A percentile compares a stretch with the other conserved stretches of the same genome.
Evolutionary conservation across 2,797 vertebrate genomes (phyloP).

Genomic region (Eulemur coronatus): DNA sequence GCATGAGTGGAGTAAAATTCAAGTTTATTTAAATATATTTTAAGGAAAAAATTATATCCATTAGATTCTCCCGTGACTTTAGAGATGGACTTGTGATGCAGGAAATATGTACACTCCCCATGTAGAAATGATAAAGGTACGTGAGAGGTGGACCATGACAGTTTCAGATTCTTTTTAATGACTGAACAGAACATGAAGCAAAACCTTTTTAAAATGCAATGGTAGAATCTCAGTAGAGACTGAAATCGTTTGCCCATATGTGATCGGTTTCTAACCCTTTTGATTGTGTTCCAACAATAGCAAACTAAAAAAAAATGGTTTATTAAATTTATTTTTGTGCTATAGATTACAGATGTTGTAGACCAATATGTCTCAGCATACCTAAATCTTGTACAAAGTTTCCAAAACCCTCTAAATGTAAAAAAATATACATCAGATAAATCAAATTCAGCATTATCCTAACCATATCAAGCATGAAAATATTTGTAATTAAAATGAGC

Average conservation of each 20-base stretch:
- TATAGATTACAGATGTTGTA: constrained; percentile 71
- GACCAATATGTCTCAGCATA: constrained; percentile 47
- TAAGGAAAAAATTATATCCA: neutral
- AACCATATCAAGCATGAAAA: constrained; percentile 59
- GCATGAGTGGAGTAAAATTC: neutral
- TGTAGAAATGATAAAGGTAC: neutral
- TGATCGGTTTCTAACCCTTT: constrained; percentile 67
- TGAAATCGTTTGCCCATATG: constrained; percentile 49
- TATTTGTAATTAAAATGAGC: constrained; percentile 69
- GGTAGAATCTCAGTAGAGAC: constrained; percentile 28
- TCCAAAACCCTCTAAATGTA: constrained; percentile 54
- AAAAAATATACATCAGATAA: constrained; percentile 64
- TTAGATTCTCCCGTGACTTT: neutral
- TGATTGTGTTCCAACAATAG: constrained; percentile 72
- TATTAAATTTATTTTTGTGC: constrained; percentile 74
- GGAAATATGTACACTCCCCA: neutral
- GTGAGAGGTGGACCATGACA: neutral
- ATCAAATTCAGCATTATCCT: constrained; percentile 67
- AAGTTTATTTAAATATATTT: constrained; percentile 7
- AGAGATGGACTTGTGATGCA: neutral
- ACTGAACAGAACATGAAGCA: neutral
- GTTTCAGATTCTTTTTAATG: constrained; percentile 1
- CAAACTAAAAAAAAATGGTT: constrained; percentile 52
- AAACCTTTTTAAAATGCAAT: constrained; percentile 17
- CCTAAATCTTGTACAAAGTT: constrained; percentile 57